Evolutionary conservation across 2,888 invertebrate genomes (phyloP).

Genomic region (Nomada lathburiana): DNA sequence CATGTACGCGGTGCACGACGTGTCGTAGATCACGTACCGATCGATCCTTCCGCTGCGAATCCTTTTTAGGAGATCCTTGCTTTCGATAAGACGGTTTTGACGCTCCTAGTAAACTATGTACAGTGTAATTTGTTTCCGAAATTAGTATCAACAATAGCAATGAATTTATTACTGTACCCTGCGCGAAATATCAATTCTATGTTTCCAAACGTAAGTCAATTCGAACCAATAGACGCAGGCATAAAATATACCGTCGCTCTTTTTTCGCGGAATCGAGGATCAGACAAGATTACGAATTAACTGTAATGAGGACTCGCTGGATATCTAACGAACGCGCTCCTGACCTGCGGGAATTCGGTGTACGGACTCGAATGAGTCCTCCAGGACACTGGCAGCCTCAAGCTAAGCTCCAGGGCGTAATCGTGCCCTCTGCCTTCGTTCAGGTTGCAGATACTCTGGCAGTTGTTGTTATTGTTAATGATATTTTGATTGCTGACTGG

Average conservation of each 20-base stretch:
- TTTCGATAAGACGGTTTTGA: not conserved
- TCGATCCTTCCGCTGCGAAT: constrained; percentile 51
- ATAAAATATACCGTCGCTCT: not conserved
- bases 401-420: constrained; percentile 77
- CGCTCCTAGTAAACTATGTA: too few relatives aligned
- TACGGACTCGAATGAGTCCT: constrained; percentile 64
- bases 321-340: constrained; percentile 82
- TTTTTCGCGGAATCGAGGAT: constrained; percentile 21
- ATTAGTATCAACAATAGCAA: not conserved
- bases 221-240: not conserved
- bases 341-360: constrained; percentile 73
- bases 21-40: constrained; percentile 72
- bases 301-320: constrained; percentile 78
- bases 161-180: too few relatives aligned
- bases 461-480: constrained; percentile 78
- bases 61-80: constrained; percentile 14
- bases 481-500: constrained; percentile 54
- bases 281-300: constrained; percentile 33
- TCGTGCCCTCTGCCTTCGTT: constrained; percentile 75
- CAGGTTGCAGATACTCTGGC: constrained; percentile 77
- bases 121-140: not conserved
- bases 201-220: not conserved
- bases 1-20: constrained; percentile 69
- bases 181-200: not conserved
- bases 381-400: constrained; percentile 80